Evolutionary conservation across 2,113 vertebrate species (phyloP), one percentile per base, ranked within the genome.

Genomic region (Herpetotheres cachinnans): DNA sequence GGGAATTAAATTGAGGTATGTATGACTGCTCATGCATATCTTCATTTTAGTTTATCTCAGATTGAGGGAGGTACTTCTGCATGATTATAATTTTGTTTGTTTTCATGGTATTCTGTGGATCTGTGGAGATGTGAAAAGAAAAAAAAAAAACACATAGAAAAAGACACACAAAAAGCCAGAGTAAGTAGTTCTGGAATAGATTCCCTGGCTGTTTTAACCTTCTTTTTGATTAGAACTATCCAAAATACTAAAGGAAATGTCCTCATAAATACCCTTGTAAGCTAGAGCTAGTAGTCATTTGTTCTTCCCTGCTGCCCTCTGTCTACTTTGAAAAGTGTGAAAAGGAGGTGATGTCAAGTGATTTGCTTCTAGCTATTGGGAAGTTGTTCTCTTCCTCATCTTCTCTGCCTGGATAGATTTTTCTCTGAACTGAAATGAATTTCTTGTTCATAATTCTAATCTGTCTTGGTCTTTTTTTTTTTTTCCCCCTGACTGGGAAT

Each of bases 401-500:
- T 92, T 83, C 22, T 84, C 15, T 90, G 8, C 67, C 32, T 72
- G 38, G 50, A 26, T 44, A 14, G 14, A n/a, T 76, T 73, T 89
- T 93, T 62, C 30, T 89, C 29, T 81, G 50, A 92, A 62, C 26
- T 62, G 67, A 83, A 89, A 27, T 52, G 4, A 30, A 29, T 81
- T 92, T 94, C 2, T 54, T 71, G 27, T 73, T 86, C 19, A 14
- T 92, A 67, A 58, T 78, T 70, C 42, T 81, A 20, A 44, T 67
- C 22, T 8, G 50, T 50, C 13, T 36, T 76, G 49, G 46, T 62
- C 10, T 16, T 32, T 66, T 40, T 61, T 63, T 66, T 49, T 42
- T n/a, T n/a, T 4, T 21, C n/a, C 13, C 4, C 52, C 8, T 0
- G 3, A 9, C 17, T 65, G 24, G 20, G 2, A 66, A 52, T 74